Base-by-base conservation (phyloP, 2,888 invertebrate species). In the Nycteola revayana region DNA sequence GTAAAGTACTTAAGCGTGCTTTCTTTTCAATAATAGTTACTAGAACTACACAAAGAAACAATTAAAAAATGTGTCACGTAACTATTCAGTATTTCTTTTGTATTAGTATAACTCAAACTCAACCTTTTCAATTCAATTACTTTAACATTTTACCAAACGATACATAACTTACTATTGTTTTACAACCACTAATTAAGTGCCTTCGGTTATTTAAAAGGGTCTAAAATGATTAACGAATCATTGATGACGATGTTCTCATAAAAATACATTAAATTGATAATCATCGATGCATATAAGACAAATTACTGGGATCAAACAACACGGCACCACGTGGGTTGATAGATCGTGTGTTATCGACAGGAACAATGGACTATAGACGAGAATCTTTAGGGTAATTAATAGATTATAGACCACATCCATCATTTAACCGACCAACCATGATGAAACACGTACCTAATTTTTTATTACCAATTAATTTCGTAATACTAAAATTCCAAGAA, bases 291-390 rank as follows among this genome's bases (percentile, higher is more conserved):
- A 65, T 66, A 67, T 45, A 80, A 78, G 82, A 86, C 83, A 78
- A 83, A 85, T 86, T 71, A 73, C 69, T 57, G 57, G 59, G 72
- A 70, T 73, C 69, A 70, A 74, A 71, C 66, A 66, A 84, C 78
- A 75, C 67, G 84, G 80, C 80, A 79, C 66, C 77, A 75, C 76
- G 79, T 77, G 65, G 79, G 74, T 81, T 85, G 86, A 86, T 83
- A 66, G 80, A 88, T 85, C 67, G 66, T 64, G 46, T 18, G 44
- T 60, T 72, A 73, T 70, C 73, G 62, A 44, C 51, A 60, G 68
- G 71, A 80, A 86, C 85, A 87, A 87, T 85, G 73, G 75, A 67
- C 63, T 74, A 80, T 75, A 75, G 71, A 68, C 66, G 67, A 71
- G 74, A 66, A 80, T 77, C 76, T 69, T 66, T 63, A 54, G 54